A percentile compares a stretch with the other conserved stretches of the same genome.
Evolutionary conservation across 2,113 vertebrate genomes (phyloP).

Genomic region (Rhynchomys soricoides): DNA sequence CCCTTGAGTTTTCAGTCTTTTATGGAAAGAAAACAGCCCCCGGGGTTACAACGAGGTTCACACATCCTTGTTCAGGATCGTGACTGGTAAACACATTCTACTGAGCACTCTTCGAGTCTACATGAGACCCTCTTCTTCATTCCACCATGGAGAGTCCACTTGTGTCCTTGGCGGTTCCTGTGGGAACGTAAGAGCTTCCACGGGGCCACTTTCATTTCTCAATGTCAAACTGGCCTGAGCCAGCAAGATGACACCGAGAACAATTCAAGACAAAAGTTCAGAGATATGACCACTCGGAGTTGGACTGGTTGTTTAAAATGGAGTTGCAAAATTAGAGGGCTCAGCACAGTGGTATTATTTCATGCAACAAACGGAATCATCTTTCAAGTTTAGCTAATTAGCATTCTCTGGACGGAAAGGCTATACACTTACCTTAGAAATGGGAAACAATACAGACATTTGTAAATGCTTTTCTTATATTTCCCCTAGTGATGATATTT

Average conservation of each 20-base stretch:
- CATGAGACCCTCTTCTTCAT: not conserved
- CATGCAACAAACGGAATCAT: not conserved
- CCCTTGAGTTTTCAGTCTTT: not conserved
- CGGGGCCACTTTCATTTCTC: not conserved
- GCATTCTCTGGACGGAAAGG: not conserved
- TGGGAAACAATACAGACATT: not conserved
- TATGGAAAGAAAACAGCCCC: not conserved
- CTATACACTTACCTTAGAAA: not conserved
- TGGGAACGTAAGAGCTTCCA: not conserved
- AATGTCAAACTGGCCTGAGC: not conserved
- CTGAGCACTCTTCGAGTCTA: not conserved
- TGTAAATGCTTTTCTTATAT: not conserved
- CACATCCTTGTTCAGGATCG: not conserved
- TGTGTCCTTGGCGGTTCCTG: not conserved
- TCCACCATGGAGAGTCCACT: not conserved
- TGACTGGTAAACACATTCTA: not conserved
- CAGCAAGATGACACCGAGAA: not conserved
- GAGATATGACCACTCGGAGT: not conserved
- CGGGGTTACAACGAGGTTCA: conserved; percentile 8
- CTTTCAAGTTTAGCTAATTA: conserved; percentile 43
- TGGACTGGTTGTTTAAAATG: conserved; percentile 9
- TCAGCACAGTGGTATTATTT: not conserved
- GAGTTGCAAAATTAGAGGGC: conserved; percentile 22
- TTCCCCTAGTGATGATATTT: not conserved
- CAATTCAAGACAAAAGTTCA: not conserved